A percentile compares a stretch with the other conserved stretches of the same genome.
phyloP scores from a whole-genome alignment of 2,888 invertebrate species.

The Keiferia lycopersicella region DNA sequence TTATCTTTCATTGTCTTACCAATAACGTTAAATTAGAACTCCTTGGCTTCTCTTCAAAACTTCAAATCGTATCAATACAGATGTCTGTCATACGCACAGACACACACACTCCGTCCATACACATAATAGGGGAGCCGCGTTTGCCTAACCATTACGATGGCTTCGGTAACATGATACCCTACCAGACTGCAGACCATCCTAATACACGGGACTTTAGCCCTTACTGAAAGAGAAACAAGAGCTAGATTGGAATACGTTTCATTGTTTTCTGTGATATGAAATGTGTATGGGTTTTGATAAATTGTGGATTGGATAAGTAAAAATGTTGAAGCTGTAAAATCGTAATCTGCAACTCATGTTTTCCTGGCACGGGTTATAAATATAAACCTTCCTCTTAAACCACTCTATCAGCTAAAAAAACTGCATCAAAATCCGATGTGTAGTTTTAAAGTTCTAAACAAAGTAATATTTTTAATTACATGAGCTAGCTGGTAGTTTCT shows the following conservation, averaged over 20 bases:
- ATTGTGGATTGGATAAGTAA: constrained; percentile 2
- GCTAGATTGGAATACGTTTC: not conserved
- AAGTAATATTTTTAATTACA: too few species aligned
- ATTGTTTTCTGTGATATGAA: not conserved
- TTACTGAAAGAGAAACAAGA: not conserved
- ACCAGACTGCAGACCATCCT: constrained; percentile 24
- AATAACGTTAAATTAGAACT: not conserved
- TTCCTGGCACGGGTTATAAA: too few species aligned
- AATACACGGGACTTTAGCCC: not conserved
- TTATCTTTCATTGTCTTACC: too few species aligned
- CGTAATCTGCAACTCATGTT: too few species aligned
- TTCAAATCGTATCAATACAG: constrained; percentile 12
- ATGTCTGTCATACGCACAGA: constrained; percentile 13
- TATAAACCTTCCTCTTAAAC: too few species aligned
- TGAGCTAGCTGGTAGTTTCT: too few species aligned
- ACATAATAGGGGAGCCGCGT: constrained; percentile 43
- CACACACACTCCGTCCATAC: not conserved
- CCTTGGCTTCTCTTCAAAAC: not conserved
- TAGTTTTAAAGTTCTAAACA: too few species aligned
- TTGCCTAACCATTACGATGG: constrained; percentile 70
- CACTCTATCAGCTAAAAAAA: too few species aligned
- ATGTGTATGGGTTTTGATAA: not conserved
- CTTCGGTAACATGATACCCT: constrained; percentile 61
- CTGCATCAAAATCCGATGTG: too few species aligned
- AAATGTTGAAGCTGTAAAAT: not conserved